Percentiles rank a stretch among this genome's conserved stretches.
Evolutionary conservation across 2,888 invertebrate species (phyloP).

Genomic region (Lasius fuliginosus): DNA sequence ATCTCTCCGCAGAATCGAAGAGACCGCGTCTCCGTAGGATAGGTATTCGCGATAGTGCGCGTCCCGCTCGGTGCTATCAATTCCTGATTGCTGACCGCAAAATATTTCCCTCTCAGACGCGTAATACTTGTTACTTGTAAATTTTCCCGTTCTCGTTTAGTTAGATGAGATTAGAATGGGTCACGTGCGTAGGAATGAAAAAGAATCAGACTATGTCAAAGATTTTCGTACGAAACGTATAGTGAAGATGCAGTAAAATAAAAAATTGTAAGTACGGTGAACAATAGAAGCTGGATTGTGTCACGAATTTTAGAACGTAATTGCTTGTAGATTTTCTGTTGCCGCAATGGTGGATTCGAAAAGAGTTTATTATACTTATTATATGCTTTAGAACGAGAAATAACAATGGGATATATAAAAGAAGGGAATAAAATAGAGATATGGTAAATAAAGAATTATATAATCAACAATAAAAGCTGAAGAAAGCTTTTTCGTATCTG

Average conservation of each 20-base stretch:
- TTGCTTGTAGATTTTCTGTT: not conserved
- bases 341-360: conserved; percentile 25
- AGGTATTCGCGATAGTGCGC: conserved; percentile 41
- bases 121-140: conserved; percentile 45
- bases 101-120: conserved; percentile 38
- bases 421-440: not conserved
- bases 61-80: conserved; percentile 43
- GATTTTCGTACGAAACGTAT: not conserved
- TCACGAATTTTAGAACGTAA: not conserved
- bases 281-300: conserved; percentile 15
- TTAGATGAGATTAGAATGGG: conserved; percentile 22
- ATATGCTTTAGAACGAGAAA: not conserved
- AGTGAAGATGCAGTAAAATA: conserved; percentile 12
- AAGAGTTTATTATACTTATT: conserved; percentile 31
- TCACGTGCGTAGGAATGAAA: conserved; percentile 3
- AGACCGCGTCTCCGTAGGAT: conserved; percentile 37
- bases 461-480: conserved; percentile 26
- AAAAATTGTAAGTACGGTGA: conserved; percentile 6
- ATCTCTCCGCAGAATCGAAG: conserved; percentile 46
- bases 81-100: conserved; percentile 46
- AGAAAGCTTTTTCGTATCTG: conserved; percentile 16
- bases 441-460: conserved; percentile 40
- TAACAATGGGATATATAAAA: not conserved
- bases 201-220: not conserved
- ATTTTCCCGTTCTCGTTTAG: conserved; percentile 18